These are phyloP conservation scores for Acronicta leporina DNA, from an alignment of 2,888 invertebrate genomes.

Conservation along the genomic window DNA sequence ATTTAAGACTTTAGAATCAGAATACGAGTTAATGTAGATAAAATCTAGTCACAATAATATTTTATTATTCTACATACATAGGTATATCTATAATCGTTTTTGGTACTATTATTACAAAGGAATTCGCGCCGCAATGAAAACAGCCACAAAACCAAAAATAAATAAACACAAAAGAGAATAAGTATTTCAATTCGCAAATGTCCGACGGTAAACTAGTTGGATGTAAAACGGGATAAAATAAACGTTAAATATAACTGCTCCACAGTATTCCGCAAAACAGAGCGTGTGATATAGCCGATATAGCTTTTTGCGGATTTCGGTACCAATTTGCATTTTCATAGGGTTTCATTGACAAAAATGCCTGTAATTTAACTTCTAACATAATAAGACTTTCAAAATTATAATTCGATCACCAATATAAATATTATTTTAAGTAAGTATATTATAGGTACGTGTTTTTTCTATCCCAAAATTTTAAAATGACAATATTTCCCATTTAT, in stretches of 20 bases:
- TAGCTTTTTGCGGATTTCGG: conserved; percentile 44
- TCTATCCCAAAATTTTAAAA: too few relatives aligned
- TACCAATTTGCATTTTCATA: conserved; percentile 60
- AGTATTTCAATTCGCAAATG: background rate
- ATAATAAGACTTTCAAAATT: too few relatives aligned
- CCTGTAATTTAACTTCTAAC: too few relatives aligned
- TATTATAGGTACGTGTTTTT: too few relatives aligned
- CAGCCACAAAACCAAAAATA: background rate
- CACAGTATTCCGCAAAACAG: conserved; percentile 44
- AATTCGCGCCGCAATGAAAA: conserved; percentile 1
- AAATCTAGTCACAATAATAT: background rate
- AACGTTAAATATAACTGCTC: conserved; percentile 21
- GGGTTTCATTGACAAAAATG: conserved; percentile 30
- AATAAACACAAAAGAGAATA: background rate
- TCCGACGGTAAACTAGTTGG: background rate
- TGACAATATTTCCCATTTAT: too few relatives aligned
- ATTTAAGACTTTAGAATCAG: too few relatives aligned
- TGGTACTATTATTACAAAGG: too few relatives aligned
- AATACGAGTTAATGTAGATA: too few relatives aligned
- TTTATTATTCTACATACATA: too few relatives aligned
- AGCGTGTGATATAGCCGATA: conserved; percentile 36
- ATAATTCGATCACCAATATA: too few relatives aligned
- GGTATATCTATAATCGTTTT: too few relatives aligned
- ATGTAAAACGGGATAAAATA: conserved; percentile 15
- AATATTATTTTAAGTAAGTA: too few relatives aligned